A percentile compares a stretch with the other conserved stretches of the same genome.
Conservation (phyloP, 2,797 vertebrate species). For the Echiichthys vipera region DNA sequence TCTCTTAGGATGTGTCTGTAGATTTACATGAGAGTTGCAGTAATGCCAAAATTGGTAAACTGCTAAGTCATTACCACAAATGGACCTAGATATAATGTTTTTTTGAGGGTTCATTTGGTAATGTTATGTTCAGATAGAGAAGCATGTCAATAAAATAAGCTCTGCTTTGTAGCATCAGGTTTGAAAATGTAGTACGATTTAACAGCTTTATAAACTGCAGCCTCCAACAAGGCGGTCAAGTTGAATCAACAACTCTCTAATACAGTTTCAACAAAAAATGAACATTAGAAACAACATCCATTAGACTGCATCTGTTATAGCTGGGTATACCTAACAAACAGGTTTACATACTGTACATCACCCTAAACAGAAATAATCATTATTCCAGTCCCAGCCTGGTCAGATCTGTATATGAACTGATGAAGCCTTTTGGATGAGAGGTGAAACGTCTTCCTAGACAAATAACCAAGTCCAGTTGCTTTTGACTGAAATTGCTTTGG, state of each 20-base stretch:
- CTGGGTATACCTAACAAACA: not conserved
- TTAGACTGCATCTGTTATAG: not conserved
- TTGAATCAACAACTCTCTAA: not conserved
- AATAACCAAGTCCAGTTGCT: no score
- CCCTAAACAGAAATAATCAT: no score
- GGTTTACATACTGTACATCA: not conserved
- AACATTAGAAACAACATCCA: not conserved
- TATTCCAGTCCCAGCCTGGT: no score
- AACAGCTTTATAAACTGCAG: not conserved
- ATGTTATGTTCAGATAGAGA: not conserved
- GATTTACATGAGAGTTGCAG: conserved; percentile 14
- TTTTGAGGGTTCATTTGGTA: not conserved
- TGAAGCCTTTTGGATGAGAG: no score
- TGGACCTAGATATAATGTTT: not conserved
- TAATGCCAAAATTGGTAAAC: not conserved
- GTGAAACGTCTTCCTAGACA: no score
- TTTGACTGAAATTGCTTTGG: no score
- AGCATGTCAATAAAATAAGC: not conserved
- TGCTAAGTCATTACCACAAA: not conserved
- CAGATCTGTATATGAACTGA: no score
- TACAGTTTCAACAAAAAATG: not conserved
- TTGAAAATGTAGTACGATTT: not conserved
- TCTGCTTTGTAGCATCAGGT: not conserved
- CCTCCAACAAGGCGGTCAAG: not conserved
- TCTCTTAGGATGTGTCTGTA: conserved; percentile 20